Evolutionary conservation across 2,113 vertebrate species (phyloP).

Genomic region (Struthio camelus): DNA sequence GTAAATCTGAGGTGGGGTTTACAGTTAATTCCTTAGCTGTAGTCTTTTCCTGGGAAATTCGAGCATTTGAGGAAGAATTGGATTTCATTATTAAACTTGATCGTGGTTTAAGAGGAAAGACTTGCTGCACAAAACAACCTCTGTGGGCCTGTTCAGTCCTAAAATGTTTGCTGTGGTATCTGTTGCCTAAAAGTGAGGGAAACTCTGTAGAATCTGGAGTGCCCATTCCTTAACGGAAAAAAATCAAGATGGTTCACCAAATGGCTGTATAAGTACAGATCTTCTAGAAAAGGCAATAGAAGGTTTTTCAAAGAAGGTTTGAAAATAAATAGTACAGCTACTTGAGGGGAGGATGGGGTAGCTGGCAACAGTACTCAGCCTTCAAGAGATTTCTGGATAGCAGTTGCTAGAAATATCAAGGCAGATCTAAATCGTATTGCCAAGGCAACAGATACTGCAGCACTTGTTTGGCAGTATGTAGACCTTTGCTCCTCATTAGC

Average conservation of each 20-base stretch:
- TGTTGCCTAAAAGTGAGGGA: not conserved
- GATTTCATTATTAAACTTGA: not conserved
- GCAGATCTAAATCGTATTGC: not conserved
- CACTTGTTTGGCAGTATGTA: rapidly evolving
- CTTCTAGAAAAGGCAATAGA: not conserved
- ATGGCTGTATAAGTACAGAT: not conserved
- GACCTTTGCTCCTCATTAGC: not conserved
- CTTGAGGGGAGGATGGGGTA: not conserved
- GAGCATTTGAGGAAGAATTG: too few species aligned
- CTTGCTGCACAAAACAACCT: too few species aligned
- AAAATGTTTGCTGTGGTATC: not conserved
- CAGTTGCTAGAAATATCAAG: not conserved
- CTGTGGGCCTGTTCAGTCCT: not conserved
- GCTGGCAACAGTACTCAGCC: not conserved
- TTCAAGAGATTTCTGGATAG: not conserved
- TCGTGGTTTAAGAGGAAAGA: not conserved
- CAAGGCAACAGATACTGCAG: not conserved
- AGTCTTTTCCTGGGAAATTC: not conserved
- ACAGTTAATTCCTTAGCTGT: not conserved
- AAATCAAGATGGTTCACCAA: not conserved
- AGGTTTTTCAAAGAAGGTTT: not conserved
- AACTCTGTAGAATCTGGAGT: not conserved
- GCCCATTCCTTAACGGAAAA: too few species aligned
- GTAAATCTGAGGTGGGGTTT: not conserved
- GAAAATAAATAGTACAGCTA: not conserved